These are phyloP conservation scores for Darevskia mixta DNA, from an alignment of 2,797 vertebrate genomes.

Conservation along the genomic window DNA sequence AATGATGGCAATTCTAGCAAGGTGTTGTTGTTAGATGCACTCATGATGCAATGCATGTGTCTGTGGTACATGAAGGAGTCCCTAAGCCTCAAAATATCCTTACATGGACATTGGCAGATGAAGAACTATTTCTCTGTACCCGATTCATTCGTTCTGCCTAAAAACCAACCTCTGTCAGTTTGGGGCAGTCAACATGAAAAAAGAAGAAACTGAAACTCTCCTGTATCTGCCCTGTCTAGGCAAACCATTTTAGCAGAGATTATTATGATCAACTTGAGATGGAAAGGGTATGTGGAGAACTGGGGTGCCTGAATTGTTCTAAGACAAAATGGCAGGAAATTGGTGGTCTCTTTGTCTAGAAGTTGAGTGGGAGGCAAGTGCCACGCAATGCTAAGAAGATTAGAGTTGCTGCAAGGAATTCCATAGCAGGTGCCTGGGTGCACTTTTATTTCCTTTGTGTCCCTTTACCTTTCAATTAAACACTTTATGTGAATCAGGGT, in stretches of 20 bases:
- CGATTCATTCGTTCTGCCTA: not conserved
- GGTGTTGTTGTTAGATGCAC: not conserved
- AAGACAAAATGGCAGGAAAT: not conserved
- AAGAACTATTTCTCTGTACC: not conserved
- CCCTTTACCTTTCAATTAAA: not conserved
- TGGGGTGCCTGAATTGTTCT: not conserved
- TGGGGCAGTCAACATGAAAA: not conserved
- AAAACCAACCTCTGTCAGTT: not conserved
- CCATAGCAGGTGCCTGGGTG: not conserved
- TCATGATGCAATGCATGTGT: not conserved
- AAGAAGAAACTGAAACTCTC: not conserved
- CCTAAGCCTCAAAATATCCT: not conserved
- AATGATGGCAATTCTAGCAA: not conserved
- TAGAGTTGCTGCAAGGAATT: not conserved
- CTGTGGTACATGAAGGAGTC: not conserved
- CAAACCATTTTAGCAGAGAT: not conserved
- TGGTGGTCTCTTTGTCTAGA: not conserved
- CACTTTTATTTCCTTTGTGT: not conserved
- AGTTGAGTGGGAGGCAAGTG: not conserved
- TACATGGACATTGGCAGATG: not conserved
- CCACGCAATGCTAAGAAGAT: not conserved
- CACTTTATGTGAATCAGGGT: not conserved
- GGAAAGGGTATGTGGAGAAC: not conserved
- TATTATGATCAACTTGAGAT: not conserved
- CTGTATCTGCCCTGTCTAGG: not conserved